Conservation (phyloP, 2,113 vertebrate genomes). For the Pseudorectes ferrugineus region DNA sequence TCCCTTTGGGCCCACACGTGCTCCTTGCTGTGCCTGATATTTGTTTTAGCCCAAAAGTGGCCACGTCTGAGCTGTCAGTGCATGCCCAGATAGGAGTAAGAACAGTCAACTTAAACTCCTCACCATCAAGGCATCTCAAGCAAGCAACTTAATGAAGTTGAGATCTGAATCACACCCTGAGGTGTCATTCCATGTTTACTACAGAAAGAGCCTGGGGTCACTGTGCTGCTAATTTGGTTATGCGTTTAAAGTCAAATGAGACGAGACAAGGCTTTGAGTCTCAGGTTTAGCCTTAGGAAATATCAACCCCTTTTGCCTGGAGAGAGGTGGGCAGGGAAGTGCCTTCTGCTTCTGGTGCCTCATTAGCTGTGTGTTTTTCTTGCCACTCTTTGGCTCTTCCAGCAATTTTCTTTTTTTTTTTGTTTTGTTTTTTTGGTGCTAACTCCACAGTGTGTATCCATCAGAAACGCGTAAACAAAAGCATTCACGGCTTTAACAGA, state of each 20-base stretch:
- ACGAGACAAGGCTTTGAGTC: neutral
- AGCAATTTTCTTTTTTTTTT: neutral
- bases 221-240: neutral
- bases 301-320: neutral
- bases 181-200: neutral
- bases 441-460: neutral
- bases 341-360: neutral
- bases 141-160: neutral
- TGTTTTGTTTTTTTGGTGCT: neutral
- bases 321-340: neutral
- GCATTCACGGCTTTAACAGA: neutral
- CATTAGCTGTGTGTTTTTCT: neutral
- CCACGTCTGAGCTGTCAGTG: neutral
- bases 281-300: neutral
- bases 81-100: neutral
- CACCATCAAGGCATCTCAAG: neutral
- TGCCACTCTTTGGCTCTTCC: neutral
- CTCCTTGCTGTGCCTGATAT: neutral
- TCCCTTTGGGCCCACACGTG: rapidly evolving
- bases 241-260: neutral
- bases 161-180: conserved; percentile 5
- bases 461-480: neutral
- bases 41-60: neutral
- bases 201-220: neutral
- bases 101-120: neutral